phyloP scores from a whole-genome alignment of 2,888 invertebrate species.

The Lycia hirtaria region DNA sequence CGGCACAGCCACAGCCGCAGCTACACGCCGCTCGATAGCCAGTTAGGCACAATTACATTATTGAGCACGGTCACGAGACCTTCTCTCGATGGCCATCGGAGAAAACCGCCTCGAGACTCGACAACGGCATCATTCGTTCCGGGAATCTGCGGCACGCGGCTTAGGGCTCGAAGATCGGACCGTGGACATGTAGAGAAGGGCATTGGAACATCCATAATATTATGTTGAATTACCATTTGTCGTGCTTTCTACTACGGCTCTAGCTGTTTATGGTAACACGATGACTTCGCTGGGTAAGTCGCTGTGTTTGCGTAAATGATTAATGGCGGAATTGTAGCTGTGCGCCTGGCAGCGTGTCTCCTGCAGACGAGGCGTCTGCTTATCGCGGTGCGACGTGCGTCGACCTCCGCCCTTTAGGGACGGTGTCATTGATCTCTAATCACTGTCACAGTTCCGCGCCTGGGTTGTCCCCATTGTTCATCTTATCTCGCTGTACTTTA shows the following conservation, averaged over 20 bases:
- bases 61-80: conserved; percentile 21
- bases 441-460: conserved; percentile 25
- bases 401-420: conserved; percentile 39
- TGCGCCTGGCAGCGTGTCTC: background rate
- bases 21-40: conserved; percentile 18
- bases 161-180: background rate
- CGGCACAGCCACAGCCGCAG: background rate
- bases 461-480: background rate
- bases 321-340: background rate
- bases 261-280: background rate
- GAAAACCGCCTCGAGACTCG: conserved; percentile 2
- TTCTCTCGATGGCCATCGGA: background rate
- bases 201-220: background rate
- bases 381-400: conserved; percentile 36
- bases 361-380: conserved; percentile 23
- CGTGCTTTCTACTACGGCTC: background rate
- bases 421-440: conserved; percentile 26
- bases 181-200: background rate
- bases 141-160: background rate
- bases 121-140: background rate
- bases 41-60: conserved; percentile 19
- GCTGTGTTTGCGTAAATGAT: background rate
- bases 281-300: background rate
- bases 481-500: background rate
- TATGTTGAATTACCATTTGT: background rate